A percentile compares a stretch with the other conserved stretches of the same genome.
phyloP scores from a whole-genome alignment of 2,113 vertebrate species.

The Ptilorrhoa leucosticta region DNA sequence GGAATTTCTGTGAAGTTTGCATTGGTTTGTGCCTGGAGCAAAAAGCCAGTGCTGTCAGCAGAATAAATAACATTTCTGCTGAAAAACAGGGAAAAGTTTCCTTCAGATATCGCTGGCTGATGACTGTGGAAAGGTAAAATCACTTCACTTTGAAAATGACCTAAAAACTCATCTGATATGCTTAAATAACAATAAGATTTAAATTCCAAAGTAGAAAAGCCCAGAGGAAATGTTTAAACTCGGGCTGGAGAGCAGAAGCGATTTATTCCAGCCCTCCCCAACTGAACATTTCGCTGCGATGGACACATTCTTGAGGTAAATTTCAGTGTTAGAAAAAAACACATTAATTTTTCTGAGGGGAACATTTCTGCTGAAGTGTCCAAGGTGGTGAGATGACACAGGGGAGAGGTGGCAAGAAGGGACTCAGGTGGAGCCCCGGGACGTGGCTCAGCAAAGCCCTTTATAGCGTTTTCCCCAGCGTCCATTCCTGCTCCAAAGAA shows the following conservation, averaged over 20 bases:
- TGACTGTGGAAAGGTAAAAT: background rate
- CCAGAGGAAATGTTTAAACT: background rate
- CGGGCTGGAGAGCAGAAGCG: accelerated
- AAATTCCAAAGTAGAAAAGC: background rate
- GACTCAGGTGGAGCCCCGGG: accelerated
- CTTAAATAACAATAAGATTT: background rate
- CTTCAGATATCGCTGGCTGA: background rate
- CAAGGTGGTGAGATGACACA: background rate
- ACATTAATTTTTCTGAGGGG: background rate
- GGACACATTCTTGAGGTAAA: background rate
- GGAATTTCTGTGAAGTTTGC: background rate
- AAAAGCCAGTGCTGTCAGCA: background rate
- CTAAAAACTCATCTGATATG: background rate
- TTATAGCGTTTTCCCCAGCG: background rate
- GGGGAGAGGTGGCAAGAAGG: background rate
- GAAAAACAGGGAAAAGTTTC: background rate
- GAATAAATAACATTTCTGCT: background rate
- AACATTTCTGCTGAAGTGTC: background rate
- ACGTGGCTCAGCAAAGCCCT: background rate
- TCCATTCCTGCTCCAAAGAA: conserved; percentile 61
- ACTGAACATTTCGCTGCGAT: background rate
- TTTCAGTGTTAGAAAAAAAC: background rate
- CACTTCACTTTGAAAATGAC: background rate
- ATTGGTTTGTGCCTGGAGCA: background rate
- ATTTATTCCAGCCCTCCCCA: conserved; percentile 20